A percentile compares a stretch with the other conserved stretches of the same genome.
Evolutionary conservation across 2,113 vertebrate species (phyloP).

Genomic region (Prinia subflava): DNA sequence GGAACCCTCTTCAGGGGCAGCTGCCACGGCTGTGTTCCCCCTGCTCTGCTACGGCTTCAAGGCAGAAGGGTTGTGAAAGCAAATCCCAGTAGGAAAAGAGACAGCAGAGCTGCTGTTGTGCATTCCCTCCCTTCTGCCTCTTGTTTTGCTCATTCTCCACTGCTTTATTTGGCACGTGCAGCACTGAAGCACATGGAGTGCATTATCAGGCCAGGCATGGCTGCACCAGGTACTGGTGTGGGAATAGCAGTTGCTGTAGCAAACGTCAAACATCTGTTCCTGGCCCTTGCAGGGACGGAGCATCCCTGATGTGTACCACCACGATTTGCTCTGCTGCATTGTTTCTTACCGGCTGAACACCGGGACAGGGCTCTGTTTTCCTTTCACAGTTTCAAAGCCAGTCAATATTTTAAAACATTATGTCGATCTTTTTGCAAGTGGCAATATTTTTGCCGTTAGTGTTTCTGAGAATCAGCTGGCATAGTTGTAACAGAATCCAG

Average conservation of each 20-base stretch:
- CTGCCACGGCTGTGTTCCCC: rapidly evolving
- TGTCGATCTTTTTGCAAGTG: not conserved
- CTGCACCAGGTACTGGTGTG: not conserved
- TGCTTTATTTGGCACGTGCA: not conserved
- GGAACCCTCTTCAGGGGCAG: no score
- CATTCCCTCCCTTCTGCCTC: not conserved
- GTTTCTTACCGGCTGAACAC: not conserved
- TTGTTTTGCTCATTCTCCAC: not conserved
- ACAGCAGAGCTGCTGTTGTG: not conserved
- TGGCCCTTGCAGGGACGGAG: not conserved
- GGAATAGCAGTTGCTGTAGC: not conserved
- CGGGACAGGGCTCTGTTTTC: rapidly evolving
- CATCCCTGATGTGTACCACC: not conserved
- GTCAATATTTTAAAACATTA: not conserved
- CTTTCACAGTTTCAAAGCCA: not conserved
- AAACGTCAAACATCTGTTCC: not conserved
- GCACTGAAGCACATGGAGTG: not conserved
- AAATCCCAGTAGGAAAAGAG: not conserved
- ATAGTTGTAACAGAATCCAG: not conserved
- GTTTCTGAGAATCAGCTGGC: not conserved
- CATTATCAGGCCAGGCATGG: not conserved
- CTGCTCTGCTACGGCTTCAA: not conserved
- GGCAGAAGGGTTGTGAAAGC: not conserved
- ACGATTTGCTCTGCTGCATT: not conserved
- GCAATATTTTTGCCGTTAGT: not conserved